Base-by-base conservation (phyloP, 2,797 vertebrate species). In the Darevskia mixta region DNA sequence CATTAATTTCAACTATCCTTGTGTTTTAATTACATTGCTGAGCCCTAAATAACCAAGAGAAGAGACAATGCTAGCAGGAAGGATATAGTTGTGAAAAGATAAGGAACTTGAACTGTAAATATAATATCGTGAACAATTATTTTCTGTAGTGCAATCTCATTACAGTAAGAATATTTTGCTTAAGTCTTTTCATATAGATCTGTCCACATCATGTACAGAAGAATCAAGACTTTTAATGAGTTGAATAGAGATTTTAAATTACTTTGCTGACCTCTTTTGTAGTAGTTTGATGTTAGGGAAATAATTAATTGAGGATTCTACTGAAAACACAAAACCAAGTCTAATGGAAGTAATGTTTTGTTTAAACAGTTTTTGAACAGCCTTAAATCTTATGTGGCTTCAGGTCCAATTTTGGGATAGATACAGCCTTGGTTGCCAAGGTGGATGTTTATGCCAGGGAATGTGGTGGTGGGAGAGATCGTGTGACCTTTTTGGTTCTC, bases 31-130 rank as follows among this genome's bases (percentile, higher is more conserved):
- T 93, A 88, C 71, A 78, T 69, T 91, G 80, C 83, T 94, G 79
- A 85, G 90, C 25, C 87, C 75, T 76, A 78, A 55, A 88, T 81
- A 72, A 2, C 1, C 85, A 72, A 41, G 83, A 90, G 80, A 86
- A 92, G 92, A 93, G 91, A 79, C 49, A 32, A 86, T 90, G 85
- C 77, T 88, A 92, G 66, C 38, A 86, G 82, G 90, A 93, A 85
- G 81, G 79, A 94, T 92, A 90, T 83, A 91, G 86, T 90, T 90
- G 67, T 86, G 87, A 93, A 93, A 92, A 86, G 83, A 81, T 93
- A 90, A 90, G 89, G 45, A 88, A 88, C 89, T 89, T 90, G 92
- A 84, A 45, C 75, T 92, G 67, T 69, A 78, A 23, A 35, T 88
- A 61, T 23, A 49, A 43, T 69, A 29, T 13, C 69, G 0, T 23